Evolutionary conservation across 2,888 invertebrate species (phyloP).

Genomic region (Yponomeuta cagnagella): DNA sequence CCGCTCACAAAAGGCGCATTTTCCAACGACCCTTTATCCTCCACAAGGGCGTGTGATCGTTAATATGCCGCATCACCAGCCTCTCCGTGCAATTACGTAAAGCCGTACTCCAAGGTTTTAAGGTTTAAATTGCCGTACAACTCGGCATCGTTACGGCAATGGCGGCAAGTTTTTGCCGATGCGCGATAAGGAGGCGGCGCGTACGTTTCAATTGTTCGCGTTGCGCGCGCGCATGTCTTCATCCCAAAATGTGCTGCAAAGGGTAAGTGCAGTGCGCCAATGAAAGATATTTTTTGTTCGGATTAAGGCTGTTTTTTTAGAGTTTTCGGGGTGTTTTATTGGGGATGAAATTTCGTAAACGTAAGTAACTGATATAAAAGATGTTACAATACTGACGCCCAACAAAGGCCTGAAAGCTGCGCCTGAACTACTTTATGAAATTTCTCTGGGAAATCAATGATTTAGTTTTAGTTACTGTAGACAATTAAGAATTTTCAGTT

Average conservation of each 20-base stretch:
- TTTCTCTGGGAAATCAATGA: too few relatives aligned
- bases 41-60: conserved; percentile 47
- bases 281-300: background rate
- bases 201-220: conserved; percentile 22
- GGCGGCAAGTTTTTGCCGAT: conserved; percentile 46
- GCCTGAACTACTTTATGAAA: too few relatives aligned
- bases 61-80: conserved; percentile 24
- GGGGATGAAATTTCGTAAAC: background rate
- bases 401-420: too few relatives aligned
- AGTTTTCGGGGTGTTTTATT: background rate
- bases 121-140: background rate
- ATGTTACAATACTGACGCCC: too few relatives aligned
- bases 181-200: conserved; percentile 55
- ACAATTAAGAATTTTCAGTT: too few relatives aligned
- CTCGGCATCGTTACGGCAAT: conserved; percentile 32
- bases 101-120: background rate
- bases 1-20: conserved; percentile 25
- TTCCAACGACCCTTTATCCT: conserved; percentile 41
- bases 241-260: background rate
- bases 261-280: background rate
- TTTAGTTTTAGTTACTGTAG: too few relatives aligned
- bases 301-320: background rate
- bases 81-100: background rate
- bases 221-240: conserved; percentile 11
- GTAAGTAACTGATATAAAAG: background rate